These are phyloP conservation scores for Dicycla oo DNA, from an alignment of 2,888 invertebrate genomes.

Conservation along the genomic window DNA sequence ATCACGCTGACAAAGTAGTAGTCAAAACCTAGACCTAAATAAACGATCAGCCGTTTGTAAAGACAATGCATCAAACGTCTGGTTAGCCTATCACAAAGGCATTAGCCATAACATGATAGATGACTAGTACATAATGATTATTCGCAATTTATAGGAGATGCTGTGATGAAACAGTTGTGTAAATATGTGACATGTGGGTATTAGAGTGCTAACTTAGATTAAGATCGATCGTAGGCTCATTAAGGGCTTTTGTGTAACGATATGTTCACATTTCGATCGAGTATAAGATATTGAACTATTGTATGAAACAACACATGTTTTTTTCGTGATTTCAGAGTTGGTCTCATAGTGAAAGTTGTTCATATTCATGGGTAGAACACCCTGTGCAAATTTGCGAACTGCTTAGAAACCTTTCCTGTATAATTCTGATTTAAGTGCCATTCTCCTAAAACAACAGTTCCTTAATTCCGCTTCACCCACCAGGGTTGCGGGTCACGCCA, in stretches of 20 bases:
- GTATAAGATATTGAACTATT: too few species aligned
- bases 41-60: conserved; percentile 30
- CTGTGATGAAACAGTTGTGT: conserved; percentile 43
- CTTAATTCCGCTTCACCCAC: too few species aligned
- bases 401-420: too few species aligned
- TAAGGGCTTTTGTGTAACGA: conserved; percentile 16
- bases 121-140: conserved; percentile 51
- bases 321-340: too few species aligned
- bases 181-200: conserved; percentile 5
- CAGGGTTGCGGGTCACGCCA: too few species aligned
- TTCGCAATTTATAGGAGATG: conserved; percentile 39
- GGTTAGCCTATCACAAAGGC: conserved; percentile 43
- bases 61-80: conserved; percentile 54
- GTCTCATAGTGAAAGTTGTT: too few species aligned
- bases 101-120: conserved; percentile 58
- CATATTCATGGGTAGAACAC: too few species aligned
- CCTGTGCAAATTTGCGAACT: too few species aligned
- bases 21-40: conserved; percentile 1
- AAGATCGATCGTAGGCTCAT: conserved; percentile 36
- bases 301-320: too few species aligned
- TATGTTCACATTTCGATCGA: too few species aligned
- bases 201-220: conserved; percentile 21
- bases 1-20: background rate
- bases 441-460: too few species aligned
- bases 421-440: too few species aligned